Conservation (phyloP, 1,140 invertebrate species). For the Drosophila cardini region DNA sequence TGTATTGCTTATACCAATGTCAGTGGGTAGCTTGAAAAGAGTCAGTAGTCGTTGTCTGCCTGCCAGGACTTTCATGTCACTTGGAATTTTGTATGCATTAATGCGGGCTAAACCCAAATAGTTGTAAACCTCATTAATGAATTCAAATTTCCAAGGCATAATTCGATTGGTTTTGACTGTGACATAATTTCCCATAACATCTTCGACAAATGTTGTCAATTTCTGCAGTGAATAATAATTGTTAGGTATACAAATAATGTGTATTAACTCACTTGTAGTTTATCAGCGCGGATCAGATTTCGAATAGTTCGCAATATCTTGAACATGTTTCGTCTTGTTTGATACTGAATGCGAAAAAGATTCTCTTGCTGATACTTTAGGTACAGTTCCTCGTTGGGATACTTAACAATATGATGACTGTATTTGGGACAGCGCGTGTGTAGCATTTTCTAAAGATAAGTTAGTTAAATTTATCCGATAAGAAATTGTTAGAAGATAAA, state of each 20-base stretch:
- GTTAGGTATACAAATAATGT: neutral
- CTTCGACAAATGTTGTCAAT: conserved; percentile 60
- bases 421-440: conserved; percentile 73
- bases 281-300: conserved; percentile 28
- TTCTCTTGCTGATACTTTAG: conserved; percentile 52
- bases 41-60: conserved; percentile 39
- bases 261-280: conserved; percentile 29
- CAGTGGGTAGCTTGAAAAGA: conserved; percentile 42
- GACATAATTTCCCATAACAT: conserved; percentile 74
- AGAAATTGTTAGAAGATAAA: no score
- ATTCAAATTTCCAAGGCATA: conserved; percentile 84
- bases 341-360: conserved; percentile 70
- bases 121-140: conserved; percentile 80
- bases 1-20: neutral
- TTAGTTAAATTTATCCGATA: no score
- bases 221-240: conserved; percentile 40
- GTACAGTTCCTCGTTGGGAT: conserved; percentile 38
- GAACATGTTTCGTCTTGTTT: conserved; percentile 75
- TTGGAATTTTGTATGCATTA: conserved; percentile 64
- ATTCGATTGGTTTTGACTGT: conserved; percentile 70
- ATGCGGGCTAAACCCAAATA: conserved; percentile 72
- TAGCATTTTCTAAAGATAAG: conserved; percentile 78
- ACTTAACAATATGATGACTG: conserved; percentile 39
- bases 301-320: conserved; percentile 63
- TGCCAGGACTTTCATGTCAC: conserved; percentile 35